Evolutionary conservation across 1,140 invertebrate genomes (phyloP).

Genomic region (Heliconius eleuchia): DNA sequence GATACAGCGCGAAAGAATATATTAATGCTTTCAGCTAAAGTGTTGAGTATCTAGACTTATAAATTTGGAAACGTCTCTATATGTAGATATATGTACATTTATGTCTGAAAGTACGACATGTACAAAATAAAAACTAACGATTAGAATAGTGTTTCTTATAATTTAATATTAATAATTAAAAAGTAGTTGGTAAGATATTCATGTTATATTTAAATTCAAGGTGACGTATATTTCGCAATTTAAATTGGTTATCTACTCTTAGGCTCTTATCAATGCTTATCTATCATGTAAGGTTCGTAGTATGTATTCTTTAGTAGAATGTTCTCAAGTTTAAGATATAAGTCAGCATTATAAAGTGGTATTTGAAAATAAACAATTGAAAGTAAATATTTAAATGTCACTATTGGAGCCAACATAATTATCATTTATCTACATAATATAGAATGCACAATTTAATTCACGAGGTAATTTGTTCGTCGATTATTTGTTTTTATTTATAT

Average conservation of each 20-base stretch:
- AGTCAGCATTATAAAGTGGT: constrained; percentile 32
- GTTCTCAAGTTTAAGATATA: constrained; percentile 31
- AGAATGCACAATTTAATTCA: not conserved
- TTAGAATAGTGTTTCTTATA: not conserved
- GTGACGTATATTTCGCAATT: constrained; percentile 32
- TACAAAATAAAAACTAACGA: not conserved
- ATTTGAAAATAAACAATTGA: constrained; percentile 34
- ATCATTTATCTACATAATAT: not conserved
- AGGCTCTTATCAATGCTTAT: constrained; percentile 46
- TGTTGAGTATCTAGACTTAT: no score
- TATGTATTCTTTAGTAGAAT: constrained; percentile 33
- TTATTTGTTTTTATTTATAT: not conserved
- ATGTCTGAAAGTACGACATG: not conserved
- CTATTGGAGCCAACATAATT: not conserved
- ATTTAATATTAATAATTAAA: not conserved
- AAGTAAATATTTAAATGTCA: constrained; percentile 19
- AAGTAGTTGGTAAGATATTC: not conserved
- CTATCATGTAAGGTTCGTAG: constrained; percentile 34
- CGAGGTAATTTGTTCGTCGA: not conserved
- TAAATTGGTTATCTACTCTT: constrained; percentile 37
- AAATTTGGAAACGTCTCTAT: no score
- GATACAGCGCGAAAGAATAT: no score
- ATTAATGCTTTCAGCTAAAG: no score
- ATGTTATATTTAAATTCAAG: constrained; percentile 11
- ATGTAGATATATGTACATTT: not conserved